Evolutionary conservation across 2,113 vertebrate genomes (phyloP).

Genomic region (Percina caprodes): DNA sequence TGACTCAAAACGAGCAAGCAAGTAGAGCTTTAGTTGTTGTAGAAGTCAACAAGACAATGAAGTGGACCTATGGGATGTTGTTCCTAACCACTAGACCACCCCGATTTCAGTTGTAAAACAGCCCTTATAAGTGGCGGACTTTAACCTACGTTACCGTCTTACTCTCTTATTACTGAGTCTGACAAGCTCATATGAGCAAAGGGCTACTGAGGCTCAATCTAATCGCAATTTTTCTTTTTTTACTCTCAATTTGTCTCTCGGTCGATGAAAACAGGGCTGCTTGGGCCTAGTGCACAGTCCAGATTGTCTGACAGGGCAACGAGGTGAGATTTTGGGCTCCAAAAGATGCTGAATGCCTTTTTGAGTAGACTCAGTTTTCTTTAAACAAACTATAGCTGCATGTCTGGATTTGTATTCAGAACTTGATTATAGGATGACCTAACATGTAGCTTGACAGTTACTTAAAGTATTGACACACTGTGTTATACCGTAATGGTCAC

Average conservation of each 20-base stretch:
- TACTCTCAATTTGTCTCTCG: conserved; percentile 43
- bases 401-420: conserved; percentile 58
- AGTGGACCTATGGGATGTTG: background rate
- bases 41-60: conserved; percentile 13
- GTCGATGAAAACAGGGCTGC: conserved; percentile 40
- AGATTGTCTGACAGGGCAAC: conserved; percentile 62
- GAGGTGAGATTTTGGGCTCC: conserved; percentile 65
- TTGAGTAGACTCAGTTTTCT: conserved; percentile 41
- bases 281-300: conserved; percentile 35
- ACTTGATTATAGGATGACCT: conserved; percentile 39
- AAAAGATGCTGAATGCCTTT: conserved; percentile 50
- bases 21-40: background rate
- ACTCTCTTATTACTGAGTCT: conserved; percentile 33
- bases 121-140: conserved; percentile 37
- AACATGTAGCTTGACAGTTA: conserved; percentile 44
- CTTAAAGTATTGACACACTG: conserved; percentile 23
- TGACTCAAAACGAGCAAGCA: background rate
- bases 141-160: conserved; percentile 22
- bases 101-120: conserved; percentile 38
- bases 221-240: conserved; percentile 24
- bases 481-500: conserved; percentile 5
- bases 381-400: conserved; percentile 11
- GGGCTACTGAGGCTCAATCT: conserved; percentile 45
- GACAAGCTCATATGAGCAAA: conserved; percentile 17
- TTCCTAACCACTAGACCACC: conserved; percentile 27